Conservation (phyloP, 2,888 invertebrate species). For the Tipula vernalis region DNA sequence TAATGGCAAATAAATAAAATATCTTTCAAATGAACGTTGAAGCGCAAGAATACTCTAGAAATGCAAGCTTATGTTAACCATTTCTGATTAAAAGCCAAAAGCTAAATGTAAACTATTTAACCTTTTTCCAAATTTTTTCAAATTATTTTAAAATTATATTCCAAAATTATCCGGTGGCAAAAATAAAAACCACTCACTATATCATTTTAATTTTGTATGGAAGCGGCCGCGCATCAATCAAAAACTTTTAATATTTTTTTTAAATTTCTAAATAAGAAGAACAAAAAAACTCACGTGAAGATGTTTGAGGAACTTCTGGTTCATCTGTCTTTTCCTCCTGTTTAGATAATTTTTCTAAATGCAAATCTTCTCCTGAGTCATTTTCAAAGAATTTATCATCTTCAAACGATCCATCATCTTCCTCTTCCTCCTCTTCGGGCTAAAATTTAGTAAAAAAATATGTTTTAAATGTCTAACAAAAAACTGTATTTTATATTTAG, state of each 20-base stretch:
- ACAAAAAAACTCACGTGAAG: constrained; percentile 21
- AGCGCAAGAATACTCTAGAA: no score
- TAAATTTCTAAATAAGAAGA: not conserved
- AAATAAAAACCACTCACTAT: not conserved
- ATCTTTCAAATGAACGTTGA: no score
- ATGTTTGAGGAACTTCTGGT: constrained; percentile 20
- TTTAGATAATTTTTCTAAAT: constrained; percentile 25
- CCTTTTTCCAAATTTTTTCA: no score
- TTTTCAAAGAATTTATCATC: constrained; percentile 32
- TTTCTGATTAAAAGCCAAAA: no score
- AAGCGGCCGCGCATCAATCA: not conserved
- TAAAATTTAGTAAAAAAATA: not conserved
- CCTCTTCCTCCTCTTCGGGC: constrained; percentile 22
- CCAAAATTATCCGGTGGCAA: not conserved
- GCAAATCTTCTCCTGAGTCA: constrained; percentile 27
- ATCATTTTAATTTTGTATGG: not conserved
- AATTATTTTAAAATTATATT: not conserved
- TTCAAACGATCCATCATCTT: constrained; percentile 25
- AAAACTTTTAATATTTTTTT: not conserved
- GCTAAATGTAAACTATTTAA: no score
- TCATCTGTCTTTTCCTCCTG: constrained; percentile 23
- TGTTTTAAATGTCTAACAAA: not conserved
- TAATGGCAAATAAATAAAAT: no score
- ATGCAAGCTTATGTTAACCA: no score
- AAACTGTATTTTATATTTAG: not conserved